Evolutionary conservation across 2,113 vertebrate genomes (phyloP), one percentile per base, ranked within the genome.

Genomic region (Urocynchramus pylzowi): DNA sequence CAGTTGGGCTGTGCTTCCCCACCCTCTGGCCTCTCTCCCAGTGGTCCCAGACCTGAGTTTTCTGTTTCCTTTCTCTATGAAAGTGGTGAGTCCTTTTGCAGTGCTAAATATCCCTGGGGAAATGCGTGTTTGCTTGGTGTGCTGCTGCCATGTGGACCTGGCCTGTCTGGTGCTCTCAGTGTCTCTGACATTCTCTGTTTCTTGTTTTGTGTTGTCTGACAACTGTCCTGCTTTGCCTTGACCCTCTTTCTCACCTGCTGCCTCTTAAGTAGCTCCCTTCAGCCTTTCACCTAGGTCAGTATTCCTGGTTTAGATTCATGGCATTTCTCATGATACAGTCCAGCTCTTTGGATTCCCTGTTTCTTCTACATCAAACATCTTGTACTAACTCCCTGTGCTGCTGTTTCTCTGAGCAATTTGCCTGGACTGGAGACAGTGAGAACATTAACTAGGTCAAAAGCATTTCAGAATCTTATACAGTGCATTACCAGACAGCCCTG

Each of bases 21-120:
- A 22, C 31, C 77, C 3, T 4, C 35, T 75, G 73, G 16, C 2
- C 0, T 31, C 59, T 63, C 20, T 23, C 35, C 37, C 0, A 4
- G 3, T 64, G 33, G 22, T 69, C 76, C 13, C 13, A 3, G 70
- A 37, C 19, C 49, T 1, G 9, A 52, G 5, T 90, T 84, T 37
- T 83, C 39, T 52, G 5, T 87, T 89, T 79, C 27, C 44, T 82
- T 93, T 60, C 41, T 76, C 0, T 60, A 30, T 49, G 82, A 42
- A 84, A 42, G 16, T 12, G 20, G 4, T 17, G 57, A 47, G 30
- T 84, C 56, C 56, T 84, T 87, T 30, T 67, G 31, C 61, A 63
- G 16, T 27, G 49, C 52, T 53, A 17, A 73, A n/a, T 10, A 14
- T 17, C 84, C 30, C 21, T 45, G 35, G 61, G 30, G 65, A 68